Conservation (phyloP, 2,113 vertebrate species). For the Pachycephala philippinensis region DNA sequence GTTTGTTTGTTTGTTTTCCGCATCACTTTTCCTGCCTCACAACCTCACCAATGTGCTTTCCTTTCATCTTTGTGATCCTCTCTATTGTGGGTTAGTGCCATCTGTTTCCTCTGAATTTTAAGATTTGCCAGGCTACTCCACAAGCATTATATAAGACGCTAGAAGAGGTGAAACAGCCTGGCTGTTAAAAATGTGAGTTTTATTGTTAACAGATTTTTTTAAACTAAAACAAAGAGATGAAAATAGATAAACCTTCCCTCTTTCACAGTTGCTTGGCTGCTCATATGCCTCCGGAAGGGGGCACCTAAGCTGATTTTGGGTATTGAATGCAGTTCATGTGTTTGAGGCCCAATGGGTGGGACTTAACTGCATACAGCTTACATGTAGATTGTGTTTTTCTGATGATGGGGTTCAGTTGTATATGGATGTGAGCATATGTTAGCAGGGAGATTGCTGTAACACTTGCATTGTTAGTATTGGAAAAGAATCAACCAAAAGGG, state of each 20-base stretch:
- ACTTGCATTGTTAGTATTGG: background rate
- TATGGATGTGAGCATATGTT: background rate
- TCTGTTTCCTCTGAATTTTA: constrained; percentile 35
- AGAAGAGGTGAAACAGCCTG: background rate
- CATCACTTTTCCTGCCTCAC: background rate
- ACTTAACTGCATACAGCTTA: background rate
- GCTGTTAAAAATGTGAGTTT: background rate
- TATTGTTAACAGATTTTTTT: background rate
- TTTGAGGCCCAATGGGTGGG: background rate
- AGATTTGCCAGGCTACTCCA: background rate
- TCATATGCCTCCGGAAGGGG: background rate
- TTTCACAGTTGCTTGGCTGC: background rate
- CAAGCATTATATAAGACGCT: background rate
- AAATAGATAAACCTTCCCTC: background rate
- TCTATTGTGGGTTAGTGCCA: background rate
- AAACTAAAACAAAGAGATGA: background rate
- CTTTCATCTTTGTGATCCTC: background rate
- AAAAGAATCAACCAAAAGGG: background rate
- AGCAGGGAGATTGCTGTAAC: background rate
- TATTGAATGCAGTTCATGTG: background rate
- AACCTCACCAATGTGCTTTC: background rate
- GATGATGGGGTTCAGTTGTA: background rate
- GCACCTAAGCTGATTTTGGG: background rate
- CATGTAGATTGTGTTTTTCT: background rate
- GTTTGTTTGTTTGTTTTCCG: background rate